A percentile compares a stretch with the other conserved stretches of the same genome.
Evolutionary conservation across 2,888 invertebrate genomes (phyloP).

Genomic region (Anaspis maculata): DNA sequence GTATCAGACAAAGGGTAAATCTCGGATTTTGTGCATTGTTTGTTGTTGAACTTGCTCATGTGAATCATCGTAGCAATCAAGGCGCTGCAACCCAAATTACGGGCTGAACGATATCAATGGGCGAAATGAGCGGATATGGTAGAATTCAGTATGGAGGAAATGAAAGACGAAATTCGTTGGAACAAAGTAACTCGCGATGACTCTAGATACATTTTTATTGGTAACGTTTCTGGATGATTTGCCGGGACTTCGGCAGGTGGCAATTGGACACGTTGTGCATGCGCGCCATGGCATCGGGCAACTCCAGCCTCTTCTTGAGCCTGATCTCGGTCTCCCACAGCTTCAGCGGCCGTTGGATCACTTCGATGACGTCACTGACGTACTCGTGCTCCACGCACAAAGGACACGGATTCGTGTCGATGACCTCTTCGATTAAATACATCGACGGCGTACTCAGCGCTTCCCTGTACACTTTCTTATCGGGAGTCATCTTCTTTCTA

Average conservation of each 20-base stretch:
- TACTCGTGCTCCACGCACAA: slow-evolving; percentile 48
- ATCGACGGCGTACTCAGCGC: slow-evolving; percentile 32
- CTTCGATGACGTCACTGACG: slow-evolving; percentile 44
- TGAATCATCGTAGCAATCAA: too few species aligned
- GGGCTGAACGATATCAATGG: too few species aligned
- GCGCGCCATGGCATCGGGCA: slow-evolving; percentile 37
- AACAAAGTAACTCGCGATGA: too few species aligned
- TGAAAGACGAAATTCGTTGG: too few species aligned
- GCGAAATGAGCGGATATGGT: too few species aligned
- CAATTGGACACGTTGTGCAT: slow-evolving; percentile 47
- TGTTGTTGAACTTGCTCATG: too few species aligned
- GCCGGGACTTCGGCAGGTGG: slow-evolving; percentile 45
- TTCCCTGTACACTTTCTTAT: slow-evolving; percentile 34
- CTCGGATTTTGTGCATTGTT: too few species aligned
- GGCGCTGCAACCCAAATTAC: too few species aligned
- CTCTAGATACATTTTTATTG: slow-evolving; percentile 36
- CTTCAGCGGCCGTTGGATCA: slow-evolving; percentile 37
- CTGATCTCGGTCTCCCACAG: slow-evolving; percentile 35
- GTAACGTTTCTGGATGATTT: slow-evolving; percentile 45
- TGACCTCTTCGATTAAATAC: slow-evolving; percentile 36
- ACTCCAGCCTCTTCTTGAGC: slow-evolving; percentile 29
- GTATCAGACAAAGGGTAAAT: too few species aligned
- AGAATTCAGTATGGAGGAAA: too few species aligned
- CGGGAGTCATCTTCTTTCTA: slow-evolving; percentile 27
- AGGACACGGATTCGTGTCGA: slow-evolving; percentile 45